phyloP scores from a whole-genome alignment of 2,797 vertebrate genomes.

The Chelonia mydas region DNA sequence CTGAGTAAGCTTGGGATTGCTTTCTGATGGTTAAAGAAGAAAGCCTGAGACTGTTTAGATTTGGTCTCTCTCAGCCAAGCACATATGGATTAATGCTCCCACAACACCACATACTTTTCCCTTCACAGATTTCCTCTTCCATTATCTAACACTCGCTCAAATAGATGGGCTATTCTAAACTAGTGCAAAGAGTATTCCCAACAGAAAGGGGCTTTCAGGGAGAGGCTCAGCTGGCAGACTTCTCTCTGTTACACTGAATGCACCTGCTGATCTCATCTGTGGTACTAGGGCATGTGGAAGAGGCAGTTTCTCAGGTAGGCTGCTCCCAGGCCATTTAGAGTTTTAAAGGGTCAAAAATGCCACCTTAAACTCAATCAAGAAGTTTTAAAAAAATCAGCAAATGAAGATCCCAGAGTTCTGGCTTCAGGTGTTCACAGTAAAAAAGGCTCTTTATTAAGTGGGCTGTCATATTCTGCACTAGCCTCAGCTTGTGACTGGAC shows the following conservation, averaged over 20 bases:
- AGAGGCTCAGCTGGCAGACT: background rate
- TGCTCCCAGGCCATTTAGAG: background rate
- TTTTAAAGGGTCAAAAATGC: background rate
- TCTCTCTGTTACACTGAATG: background rate
- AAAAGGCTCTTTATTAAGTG: too few relatives aligned
- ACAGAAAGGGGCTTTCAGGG: background rate
- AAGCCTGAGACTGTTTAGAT: background rate
- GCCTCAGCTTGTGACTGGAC: background rate
- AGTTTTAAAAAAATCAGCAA: background rate
- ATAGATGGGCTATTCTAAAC: background rate
- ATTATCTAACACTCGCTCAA: background rate
- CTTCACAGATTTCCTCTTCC: too few relatives aligned
- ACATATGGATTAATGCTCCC: background rate
- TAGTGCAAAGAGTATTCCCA: background rate
- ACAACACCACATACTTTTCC: background rate
- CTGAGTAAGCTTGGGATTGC: background rate
- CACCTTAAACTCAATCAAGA: background rate
- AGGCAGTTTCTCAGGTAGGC: background rate
- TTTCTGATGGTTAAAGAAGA: background rate
- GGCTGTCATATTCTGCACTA: background rate
- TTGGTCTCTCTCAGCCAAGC: background rate
- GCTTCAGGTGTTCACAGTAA: too few relatives aligned
- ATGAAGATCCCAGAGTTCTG: background rate
- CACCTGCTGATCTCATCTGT: background rate
- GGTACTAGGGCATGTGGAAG: background rate